Evolutionary conservation across 2,797 vertebrate genomes (phyloP).

Genomic region (Galagoides demidoff): DNA sequence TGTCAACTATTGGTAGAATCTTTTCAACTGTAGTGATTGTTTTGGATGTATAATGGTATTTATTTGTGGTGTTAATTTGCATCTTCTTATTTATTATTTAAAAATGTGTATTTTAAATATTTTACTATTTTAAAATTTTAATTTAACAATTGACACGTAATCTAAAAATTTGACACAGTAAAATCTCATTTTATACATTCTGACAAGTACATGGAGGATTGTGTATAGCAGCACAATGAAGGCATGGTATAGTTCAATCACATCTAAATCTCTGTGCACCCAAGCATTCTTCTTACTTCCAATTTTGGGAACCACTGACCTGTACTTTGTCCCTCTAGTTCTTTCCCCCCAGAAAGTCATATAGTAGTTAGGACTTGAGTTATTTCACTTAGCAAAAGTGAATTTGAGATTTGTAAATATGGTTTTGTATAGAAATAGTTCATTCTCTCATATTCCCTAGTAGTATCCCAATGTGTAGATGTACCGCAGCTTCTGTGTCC

Average conservation of each 20-base stretch:
- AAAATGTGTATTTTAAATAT: neutral
- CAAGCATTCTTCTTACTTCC: neutral
- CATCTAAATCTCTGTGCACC: neutral
- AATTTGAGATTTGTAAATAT: neutral
- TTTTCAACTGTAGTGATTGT: neutral
- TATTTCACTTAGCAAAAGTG: neutral
- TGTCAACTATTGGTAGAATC: neutral
- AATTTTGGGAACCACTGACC: neutral
- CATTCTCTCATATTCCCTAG: neutral
- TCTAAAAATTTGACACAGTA: neutral
- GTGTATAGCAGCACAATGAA: neutral
- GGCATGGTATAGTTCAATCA: neutral
- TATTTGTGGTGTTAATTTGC: neutral
- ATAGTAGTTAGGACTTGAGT: neutral
- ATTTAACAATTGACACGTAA: neutral
- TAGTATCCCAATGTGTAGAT: neutral
- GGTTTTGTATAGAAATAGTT: neutral
- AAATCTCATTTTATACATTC: neutral
- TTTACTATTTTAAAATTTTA: neutral
- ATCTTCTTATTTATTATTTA: neutral
- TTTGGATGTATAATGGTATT: neutral
- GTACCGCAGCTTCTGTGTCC: neutral
- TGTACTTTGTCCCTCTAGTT: neutral
- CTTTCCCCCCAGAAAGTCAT: neutral
- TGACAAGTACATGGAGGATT: neutral